phyloP scores from a whole-genome alignment of 2,797 vertebrate species.

The Galagoides demidoff region DNA sequence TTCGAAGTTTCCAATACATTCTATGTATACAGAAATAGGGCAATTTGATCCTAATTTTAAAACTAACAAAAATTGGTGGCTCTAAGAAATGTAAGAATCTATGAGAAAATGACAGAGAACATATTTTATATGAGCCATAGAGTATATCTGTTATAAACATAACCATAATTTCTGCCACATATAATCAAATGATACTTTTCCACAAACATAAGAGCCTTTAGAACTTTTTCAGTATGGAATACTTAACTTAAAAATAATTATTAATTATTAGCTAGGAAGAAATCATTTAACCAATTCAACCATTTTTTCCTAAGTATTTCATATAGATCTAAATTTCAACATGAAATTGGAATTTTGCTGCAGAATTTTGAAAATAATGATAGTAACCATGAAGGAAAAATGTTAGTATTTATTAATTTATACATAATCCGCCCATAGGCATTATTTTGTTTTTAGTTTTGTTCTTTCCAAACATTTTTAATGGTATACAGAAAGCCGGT shows the following conservation, averaged over 20 bases:
- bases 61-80: constrained; percentile 8
- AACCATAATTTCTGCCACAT: constrained; percentile 3
- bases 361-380: constrained; percentile 6
- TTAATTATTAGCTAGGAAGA: constrained; percentile 36
- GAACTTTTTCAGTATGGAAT: constrained; percentile 44
- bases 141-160: constrained; percentile 12
- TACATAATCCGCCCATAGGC: background rate
- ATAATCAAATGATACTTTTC: constrained; percentile 44
- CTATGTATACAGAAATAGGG: background rate
- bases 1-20: constrained; percentile 4
- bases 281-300: constrained; percentile 39
- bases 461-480: constrained; percentile 28
- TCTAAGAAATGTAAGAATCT: background rate
- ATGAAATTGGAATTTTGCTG: constrained; percentile 26
- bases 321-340: constrained; percentile 43
- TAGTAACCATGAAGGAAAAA: constrained; percentile 10
- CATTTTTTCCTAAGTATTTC: background rate
- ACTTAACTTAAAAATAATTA: constrained; percentile 25
- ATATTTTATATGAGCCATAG: constrained; percentile 24
- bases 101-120: background rate
- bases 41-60: constrained; percentile 1
- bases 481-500: background rate
- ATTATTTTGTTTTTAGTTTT: constrained; percentile 17
- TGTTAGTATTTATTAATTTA: background rate
- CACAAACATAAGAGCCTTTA: background rate